Evolutionary conservation across 23 tunicate species (phyloP), one percentile per base, ranked within the genome.

Genomic region (Halocynthia aurantium): DNA sequence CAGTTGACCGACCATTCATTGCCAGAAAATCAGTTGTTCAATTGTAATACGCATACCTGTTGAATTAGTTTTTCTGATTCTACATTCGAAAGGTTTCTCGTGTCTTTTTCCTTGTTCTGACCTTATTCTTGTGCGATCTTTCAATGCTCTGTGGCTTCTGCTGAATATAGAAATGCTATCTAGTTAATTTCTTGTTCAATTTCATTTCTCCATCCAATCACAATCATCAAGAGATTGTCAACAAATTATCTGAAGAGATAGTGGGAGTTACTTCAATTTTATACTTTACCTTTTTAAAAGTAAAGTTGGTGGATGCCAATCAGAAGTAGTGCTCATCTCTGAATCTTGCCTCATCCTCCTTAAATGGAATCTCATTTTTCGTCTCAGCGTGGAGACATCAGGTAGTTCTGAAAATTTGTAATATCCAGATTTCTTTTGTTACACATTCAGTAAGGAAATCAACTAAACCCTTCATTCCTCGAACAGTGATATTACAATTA

Each of bases 301-400:
- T 4, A 52, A 55, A 61, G 57, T 74, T 52, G 77, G 55, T 17
- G 82, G 84, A 62, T 83, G 81, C 98, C 98, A 92, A 68, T 86
- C 92, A 62, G 88, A 82, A 7, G 76, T 54, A 12, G 91, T 72
- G 73, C 98, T 92, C 82, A 92, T 76, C 57, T 92, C 98, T 10
- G 98, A 92, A 64, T 92, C 98, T 53, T 92, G 90, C 10, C 96
- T 50, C 52, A 21, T 69, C 53, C 80, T 52, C 17, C 17, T 40
- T 5, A 74, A 21, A 54, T 18, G 78, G 21, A 74, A 74, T 74
- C 78, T 74, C 78, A 74, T 74, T 53, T 64, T 53, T 51, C 31
- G 21, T 74, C 56, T 52, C 78, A 74, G 5, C 6, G 64, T 10
- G 19, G 64, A 62, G 5, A 74, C 55, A 52, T 74, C 78, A 54